These are phyloP conservation scores for Lepidotrigona ventralis DNA, from an alignment of 1,140 invertebrate species.

Conservation along the genomic window DNA sequence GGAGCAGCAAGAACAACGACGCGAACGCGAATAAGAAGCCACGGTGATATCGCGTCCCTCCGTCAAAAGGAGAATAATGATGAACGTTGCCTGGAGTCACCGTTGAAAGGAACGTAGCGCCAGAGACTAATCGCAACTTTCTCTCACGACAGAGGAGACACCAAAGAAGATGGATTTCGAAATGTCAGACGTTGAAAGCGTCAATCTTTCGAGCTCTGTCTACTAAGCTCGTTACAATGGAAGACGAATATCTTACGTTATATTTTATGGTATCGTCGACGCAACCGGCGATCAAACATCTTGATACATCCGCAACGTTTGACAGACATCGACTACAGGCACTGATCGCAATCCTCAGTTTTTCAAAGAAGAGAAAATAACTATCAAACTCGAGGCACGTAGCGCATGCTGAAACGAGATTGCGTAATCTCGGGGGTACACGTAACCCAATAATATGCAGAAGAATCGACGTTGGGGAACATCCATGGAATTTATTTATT, in stretches of 20 bases:
- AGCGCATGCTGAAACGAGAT: neutral
- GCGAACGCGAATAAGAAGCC: neutral
- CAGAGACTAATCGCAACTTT: conserved; percentile 23
- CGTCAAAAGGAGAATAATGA: conserved; percentile 30
- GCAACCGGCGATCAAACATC: neutral
- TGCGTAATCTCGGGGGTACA: conserved; percentile 30
- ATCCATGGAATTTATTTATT: conserved; percentile 65
- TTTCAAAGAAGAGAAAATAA: neutral
- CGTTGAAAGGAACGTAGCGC: neutral
- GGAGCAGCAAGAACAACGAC: neutral
- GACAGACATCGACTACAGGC: fast-evolving
- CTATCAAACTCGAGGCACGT: neutral
- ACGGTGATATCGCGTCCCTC: neutral
- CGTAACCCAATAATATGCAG: neutral
- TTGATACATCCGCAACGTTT: neutral
- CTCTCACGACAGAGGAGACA: neutral
- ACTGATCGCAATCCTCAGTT: neutral
- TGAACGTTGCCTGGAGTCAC: conserved; percentile 1
- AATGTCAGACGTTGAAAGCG: conserved; percentile 8
- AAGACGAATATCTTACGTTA: neutral
- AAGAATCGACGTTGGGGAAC: conserved; percentile 19
- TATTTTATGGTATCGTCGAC: neutral
- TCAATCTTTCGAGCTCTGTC: neutral
- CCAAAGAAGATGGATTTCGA: conserved; percentile 4
- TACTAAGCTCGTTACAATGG: neutral